Percentiles rank a stretch among this genome's conserved stretches.
phyloP scores from a whole-genome alignment of 2,888 invertebrate species.

The Macaria notata region DNA sequence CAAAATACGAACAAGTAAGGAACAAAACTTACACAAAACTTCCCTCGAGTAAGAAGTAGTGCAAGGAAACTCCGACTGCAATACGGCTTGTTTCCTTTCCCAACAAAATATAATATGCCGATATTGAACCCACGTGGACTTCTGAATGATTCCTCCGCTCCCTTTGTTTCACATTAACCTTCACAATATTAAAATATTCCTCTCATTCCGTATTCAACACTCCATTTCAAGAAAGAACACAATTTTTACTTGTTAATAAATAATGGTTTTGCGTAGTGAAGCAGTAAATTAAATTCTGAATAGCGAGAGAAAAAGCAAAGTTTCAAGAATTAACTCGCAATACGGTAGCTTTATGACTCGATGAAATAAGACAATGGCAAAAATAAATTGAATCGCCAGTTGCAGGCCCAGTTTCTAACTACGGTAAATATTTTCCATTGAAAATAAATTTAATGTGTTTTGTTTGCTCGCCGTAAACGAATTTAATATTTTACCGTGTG shows the following conservation, averaged over 20 bases:
- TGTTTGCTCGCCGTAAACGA: too few species aligned
- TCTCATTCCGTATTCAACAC: conserved; percentile 27
- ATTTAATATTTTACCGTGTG: too few species aligned
- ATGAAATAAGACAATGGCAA: conserved; percentile 2
- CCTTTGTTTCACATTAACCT: conserved; percentile 16
- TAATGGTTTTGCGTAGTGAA: conserved; percentile 47
- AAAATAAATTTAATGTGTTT: too few species aligned
- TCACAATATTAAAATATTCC: conserved; percentile 21
- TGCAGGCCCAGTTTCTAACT: conserved; percentile 7
- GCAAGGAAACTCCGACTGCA: conserved; percentile 20
- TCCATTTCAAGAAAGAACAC: conserved; percentile 55
- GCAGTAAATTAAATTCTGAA: conserved; percentile 51
- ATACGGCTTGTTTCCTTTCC: conserved; percentile 18
- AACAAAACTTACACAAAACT: conserved; percentile 28
- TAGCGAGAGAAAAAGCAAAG: conserved; percentile 37
- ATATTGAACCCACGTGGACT: conserved; percentile 19
- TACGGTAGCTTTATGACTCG: conserved; percentile 25
- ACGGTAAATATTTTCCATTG: too few species aligned
- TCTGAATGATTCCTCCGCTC: conserved; percentile 20
- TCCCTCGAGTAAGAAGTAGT: conserved; percentile 22
- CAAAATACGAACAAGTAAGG: conserved; percentile 19
- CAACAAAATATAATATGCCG: conserved; percentile 26
- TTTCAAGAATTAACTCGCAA: conserved; percentile 44
- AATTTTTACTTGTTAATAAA: conserved; percentile 57
- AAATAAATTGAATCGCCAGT: not conserved